Evolutionary conservation across 2,797 vertebrate species (phyloP), one percentile per base, ranked within the genome.

Genomic region (Gallirallus australis): DNA sequence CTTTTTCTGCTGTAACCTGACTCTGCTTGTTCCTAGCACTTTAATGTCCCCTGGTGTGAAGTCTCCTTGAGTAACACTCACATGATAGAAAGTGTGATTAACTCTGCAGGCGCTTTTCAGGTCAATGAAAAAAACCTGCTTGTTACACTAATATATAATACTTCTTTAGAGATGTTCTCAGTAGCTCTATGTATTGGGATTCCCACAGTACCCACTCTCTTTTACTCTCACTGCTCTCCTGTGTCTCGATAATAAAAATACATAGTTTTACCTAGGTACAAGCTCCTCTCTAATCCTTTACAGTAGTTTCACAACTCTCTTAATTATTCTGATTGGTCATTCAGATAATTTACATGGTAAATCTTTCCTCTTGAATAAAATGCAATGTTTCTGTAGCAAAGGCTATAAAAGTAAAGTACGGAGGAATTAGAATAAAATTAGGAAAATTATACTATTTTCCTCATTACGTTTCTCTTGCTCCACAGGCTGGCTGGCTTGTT

Each of bases 71-170:
- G 94, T 94, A 93, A 91, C 83, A 78, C 79, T 97, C 93, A 94
- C 75, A 57, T 37, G 72, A 94, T 56, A 89, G 63, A 85, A 84
- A 84, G 94, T 95, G 95, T 94, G 95, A 95, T 96, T 97, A 97
- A 97, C 95, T 97, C 96, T 40, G 95, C 89, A 93, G 96, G 97
- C 0, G 14, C 72, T 96, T 96, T 96, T 94, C 89, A 56, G 73
- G 93, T 95, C 95, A 96, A 83, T 92, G 91, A 96, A 90, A 91
- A 82, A 95, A 94, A 70, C 23, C 56, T 82, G 30, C 81, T 75
- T 71, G 95, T 84, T 80, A 93, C 76, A 82, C 90, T 94, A 96
- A 95, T 93, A 94, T 88, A 30, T 89, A 82, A 93, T 89, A 86
- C 28, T 94, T 45, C 80, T 79, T 87, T 30, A 78, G 56, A 75